Evolutionary conservation across 2,797 vertebrate genomes (phyloP), one percentile per base, ranked within the genome.

Genomic region (Otolemur crassicaudatus): DNA sequence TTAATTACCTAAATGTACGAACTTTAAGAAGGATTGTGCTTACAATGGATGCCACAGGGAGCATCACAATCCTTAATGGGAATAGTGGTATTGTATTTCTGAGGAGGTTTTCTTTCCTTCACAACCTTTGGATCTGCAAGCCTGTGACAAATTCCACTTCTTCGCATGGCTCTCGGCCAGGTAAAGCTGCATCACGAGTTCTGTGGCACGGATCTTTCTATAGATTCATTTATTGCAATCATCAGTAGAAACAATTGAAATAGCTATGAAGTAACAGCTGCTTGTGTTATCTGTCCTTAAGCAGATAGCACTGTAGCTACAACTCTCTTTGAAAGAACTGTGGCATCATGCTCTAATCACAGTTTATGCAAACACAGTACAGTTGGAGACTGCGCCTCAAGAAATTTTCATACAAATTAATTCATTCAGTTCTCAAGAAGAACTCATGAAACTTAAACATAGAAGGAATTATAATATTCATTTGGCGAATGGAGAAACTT

Each of bases 1-100:
- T 97, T 97, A 95, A 97, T 95, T 97, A 56, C 89, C 85, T 91
- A 93, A 94, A 95, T 95, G 70, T 96, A 95, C 65, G 88, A 94
- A 89, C 80, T 92, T 94, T 95, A 10, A 60, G 85, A 95, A 94
- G 76, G 43, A 95, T 46, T 65, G 29, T 77, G 53, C 77, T 97
- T 46, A 73, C 95, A 94, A 93, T 67, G 72, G 72, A 95, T 96
- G n/a, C 20, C 83, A 79, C 65, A 83, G 79, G 67, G 96, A 61
- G 76, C 67, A 93, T n/a, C 11, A 31, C 27, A 79, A 58, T 83
- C 82, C 81, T 92, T 84, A 81, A 53, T 67, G 73, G 58, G 17
- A 90, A 77, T 22, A 81, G 3, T 37, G 58, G 90, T 69, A 87
- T 84, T 94, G 23, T 89, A 76, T 86, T 95, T 95, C 65, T 92